Conservation (phyloP, 2,113 vertebrate species). For the Callithrix jacchus region DNA sequence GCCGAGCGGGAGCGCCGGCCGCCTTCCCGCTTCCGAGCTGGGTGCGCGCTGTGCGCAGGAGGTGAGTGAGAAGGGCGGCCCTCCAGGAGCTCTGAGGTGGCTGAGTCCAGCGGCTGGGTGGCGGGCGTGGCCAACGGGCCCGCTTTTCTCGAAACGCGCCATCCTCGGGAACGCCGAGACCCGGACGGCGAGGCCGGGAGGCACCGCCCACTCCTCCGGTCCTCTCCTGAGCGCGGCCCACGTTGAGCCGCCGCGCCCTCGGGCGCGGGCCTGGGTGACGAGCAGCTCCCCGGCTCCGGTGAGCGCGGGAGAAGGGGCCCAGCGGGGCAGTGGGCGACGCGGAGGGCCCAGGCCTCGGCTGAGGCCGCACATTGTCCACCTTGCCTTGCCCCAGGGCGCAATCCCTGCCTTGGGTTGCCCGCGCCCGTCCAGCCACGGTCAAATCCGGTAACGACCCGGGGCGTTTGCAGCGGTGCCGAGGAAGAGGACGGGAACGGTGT, state of each 20-base stretch:
- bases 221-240: accelerated
- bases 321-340: neutral
- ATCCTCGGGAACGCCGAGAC: accelerated
- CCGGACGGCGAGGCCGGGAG: accelerated
- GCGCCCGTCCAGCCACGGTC: neutral
- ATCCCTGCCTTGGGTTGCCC: accelerated
- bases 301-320: neutral
- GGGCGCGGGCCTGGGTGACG: neutral
- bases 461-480: accelerated
- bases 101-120: accelerated
- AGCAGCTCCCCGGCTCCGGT: neutral
- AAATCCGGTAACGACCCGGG: neutral
- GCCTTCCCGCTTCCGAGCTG: neutral
- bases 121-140: neutral
- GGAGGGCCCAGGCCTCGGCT: neutral
- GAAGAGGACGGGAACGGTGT: neutral
- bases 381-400: accelerated
- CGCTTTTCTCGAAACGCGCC: accelerated
- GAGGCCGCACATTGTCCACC: accelerated
- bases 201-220: neutral
- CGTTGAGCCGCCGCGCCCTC: neutral
- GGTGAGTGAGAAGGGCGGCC: slow-evolving; percentile 4
- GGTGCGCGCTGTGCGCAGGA: neutral
- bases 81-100: accelerated
- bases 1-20: neutral